phyloP scores from a whole-genome alignment of 2,888 invertebrate species.

The Eristalis pertinax region DNA sequence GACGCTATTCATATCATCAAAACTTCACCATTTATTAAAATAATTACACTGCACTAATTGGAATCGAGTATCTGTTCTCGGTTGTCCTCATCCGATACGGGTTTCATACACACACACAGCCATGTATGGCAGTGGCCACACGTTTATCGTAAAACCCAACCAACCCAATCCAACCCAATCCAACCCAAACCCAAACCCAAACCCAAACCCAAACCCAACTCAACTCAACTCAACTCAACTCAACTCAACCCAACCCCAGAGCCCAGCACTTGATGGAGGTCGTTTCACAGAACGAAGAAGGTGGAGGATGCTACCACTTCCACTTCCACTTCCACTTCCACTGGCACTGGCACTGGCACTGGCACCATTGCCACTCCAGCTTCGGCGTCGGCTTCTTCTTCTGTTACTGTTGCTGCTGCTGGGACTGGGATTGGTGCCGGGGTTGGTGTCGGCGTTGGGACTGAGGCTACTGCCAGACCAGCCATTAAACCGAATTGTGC shows the following conservation, averaged over 20 bases:
- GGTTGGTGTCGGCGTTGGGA: too few species aligned
- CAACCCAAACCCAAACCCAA: too few species aligned
- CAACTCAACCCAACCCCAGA: not conserved
- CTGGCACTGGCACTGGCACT: too few species aligned
- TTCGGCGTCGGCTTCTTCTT: not conserved
- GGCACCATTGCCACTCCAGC: not conserved
- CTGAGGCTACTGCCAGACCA: constrained; percentile 27
- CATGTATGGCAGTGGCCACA: not conserved
- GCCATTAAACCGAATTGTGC: constrained; percentile 70
- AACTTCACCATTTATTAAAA: constrained; percentile 66
- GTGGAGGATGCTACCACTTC: not conserved
- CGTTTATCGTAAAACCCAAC: not conserved
- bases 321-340: too few species aligned
- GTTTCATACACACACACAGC: not conserved
- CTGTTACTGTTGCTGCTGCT: not conserved
- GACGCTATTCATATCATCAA: constrained; percentile 54
- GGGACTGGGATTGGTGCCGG: too few species aligned
- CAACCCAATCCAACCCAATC: constrained; percentile 14
- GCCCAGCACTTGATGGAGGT: not conserved
- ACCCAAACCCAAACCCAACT: too few species aligned
- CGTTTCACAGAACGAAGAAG: not conserved
- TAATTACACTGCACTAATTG: constrained; percentile 68
- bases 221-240: too few species aligned
- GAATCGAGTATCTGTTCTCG: constrained; percentile 63
- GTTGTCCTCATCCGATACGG: constrained; percentile 33